Conservation (phyloP, 2,888 invertebrate species). For the Nephrotoma appendiculata region DNA sequence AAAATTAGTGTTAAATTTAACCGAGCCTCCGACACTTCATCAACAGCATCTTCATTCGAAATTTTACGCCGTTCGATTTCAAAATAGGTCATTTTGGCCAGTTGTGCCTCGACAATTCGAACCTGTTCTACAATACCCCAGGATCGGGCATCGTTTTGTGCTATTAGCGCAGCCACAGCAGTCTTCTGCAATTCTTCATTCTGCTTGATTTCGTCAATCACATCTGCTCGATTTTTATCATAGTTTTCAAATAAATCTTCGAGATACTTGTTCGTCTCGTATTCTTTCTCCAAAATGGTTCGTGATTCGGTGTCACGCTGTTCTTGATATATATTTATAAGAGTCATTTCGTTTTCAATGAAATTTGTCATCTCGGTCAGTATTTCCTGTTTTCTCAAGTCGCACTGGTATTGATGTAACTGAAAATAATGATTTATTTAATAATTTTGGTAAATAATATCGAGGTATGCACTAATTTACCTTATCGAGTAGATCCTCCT, state of each 20-base stretch:
- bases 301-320: slow-evolving; percentile 38
- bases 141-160: slow-evolving; percentile 56
- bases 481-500: slow-evolving; percentile 47
- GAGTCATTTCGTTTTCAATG: slow-evolving; percentile 47
- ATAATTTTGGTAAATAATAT: not conserved
- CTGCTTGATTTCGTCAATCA: slow-evolving; percentile 45
- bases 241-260: slow-evolving; percentile 43
- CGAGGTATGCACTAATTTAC: slow-evolving; percentile 10
- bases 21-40: slow-evolving; percentile 53
- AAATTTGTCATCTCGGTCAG: slow-evolving; percentile 55
- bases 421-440: slow-evolving; percentile 6
- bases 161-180: slow-evolving; percentile 53
- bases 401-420: slow-evolving; percentile 30
- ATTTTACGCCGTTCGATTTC: slow-evolving; percentile 58
- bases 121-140: slow-evolving; percentile 67
- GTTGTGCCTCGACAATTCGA: slow-evolving; percentile 51
- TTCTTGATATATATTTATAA: slow-evolving; percentile 47
- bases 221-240: slow-evolving; percentile 42
- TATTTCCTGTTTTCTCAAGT: slow-evolving; percentile 49
- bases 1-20: slow-evolving; percentile 49
- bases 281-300: slow-evolving; percentile 50
- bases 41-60: slow-evolving; percentile 49
- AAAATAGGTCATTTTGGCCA: slow-evolving; percentile 53
- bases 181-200: slow-evolving; percentile 59
- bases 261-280: slow-evolving; percentile 44